These are phyloP conservation scores for Fulmarus glacialis DNA, from an alignment of 2,113 vertebrate species.

Conservation along the genomic window DNA sequence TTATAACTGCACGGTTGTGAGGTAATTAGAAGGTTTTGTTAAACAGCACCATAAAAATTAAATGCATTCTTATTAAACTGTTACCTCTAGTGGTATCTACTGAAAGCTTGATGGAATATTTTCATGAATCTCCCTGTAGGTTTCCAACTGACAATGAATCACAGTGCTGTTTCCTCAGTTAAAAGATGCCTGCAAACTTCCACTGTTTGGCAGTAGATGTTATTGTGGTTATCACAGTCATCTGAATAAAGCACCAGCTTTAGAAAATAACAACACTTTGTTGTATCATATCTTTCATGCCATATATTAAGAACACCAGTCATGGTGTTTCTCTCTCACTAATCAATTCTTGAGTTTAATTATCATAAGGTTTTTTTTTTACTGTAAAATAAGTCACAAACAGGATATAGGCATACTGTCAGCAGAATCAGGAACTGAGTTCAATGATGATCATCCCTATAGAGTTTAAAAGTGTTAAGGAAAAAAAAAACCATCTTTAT, in stretches of 20 bases:
- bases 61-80: not conserved
- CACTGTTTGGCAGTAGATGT: not conserved
- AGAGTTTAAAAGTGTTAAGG: not conserved
- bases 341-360: not conserved
- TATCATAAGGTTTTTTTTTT: not conserved
- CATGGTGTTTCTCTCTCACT: not conserved
- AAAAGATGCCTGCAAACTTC: not conserved
- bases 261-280: not conserved
- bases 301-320: not conserved
- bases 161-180: not conserved
- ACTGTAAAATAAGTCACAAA: not conserved
- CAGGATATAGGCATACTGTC: not conserved
- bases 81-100: not conserved
- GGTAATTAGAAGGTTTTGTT: not conserved
- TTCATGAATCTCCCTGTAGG: not conserved
- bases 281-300: not conserved
- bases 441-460: not conserved
- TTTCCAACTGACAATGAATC: not conserved
- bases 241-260: not conserved
- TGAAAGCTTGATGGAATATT: not conserved
- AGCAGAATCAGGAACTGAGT: not conserved
- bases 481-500: not conserved
- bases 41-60: slow-evolving; percentile 1
- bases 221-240: not conserved
- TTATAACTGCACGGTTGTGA: not conserved